These are phyloP conservation scores for Pomatostomus ruficeps DNA, from an alignment of 2,113 vertebrate genomes.

Conservation along the genomic window DNA sequence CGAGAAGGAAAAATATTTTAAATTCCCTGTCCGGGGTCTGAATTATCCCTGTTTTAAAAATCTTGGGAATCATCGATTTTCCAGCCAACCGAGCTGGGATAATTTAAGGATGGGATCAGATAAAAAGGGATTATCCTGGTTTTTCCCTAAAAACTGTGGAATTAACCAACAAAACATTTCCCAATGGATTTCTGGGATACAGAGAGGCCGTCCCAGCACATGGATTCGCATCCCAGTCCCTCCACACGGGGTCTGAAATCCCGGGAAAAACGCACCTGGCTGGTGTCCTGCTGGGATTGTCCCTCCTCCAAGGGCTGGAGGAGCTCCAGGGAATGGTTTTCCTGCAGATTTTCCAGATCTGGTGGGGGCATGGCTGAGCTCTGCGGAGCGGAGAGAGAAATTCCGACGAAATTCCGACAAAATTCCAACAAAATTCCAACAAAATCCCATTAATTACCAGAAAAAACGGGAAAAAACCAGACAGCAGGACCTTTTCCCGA, in stretches of 20 bases:
- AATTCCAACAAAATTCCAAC: rapidly evolving
- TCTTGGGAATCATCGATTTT: background rate
- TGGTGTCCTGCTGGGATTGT: background rate
- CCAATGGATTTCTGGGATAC: background rate
- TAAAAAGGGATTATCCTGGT: background rate
- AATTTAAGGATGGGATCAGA: background rate
- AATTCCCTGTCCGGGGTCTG: background rate
- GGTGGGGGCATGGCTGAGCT: background rate
- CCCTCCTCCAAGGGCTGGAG: background rate
- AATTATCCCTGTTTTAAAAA: background rate
- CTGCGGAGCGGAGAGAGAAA: background rate
- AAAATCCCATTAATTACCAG: background rate
- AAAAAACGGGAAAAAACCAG: background rate
- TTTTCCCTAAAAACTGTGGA: rapidly evolving
- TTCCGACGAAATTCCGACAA: rapidly evolving
- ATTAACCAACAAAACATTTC: background rate
- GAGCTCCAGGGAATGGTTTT: background rate
- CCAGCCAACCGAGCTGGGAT: background rate
- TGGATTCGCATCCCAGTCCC: background rate
- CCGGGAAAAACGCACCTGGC: background rate
- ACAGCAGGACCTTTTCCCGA: background rate
- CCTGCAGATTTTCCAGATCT: background rate
- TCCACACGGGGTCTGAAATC: background rate
- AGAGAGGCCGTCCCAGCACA: background rate
- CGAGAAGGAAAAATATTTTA: background rate